Base-by-base conservation (phyloP, 2,113 vertebrate genomes). In the Barbus barbus region DNA sequence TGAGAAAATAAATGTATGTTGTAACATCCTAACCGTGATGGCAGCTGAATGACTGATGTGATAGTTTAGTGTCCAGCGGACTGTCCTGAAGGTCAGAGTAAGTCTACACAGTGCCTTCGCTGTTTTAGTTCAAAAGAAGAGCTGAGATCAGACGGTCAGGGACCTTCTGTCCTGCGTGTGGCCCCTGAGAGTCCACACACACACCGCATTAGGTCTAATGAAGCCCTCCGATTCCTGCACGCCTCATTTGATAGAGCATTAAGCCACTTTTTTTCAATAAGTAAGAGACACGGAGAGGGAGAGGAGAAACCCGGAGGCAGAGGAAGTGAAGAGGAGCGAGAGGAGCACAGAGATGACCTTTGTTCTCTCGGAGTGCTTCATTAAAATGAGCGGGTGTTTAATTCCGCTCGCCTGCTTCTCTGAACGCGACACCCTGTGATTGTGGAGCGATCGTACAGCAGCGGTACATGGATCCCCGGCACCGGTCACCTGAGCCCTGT, bases 161-260 rank as follows among this genome's bases (percentile, higher is more conserved):
- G 74, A 14, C 22, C 18, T n/a, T 91, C 88, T 90, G 87, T 87
- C 85, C 84, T 75, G 41, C 3, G 24, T 41, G 38, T 51, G 36
- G 28, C 71, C 44, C 3, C 5, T 6, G 72, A 61, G 78, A 44
- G 88, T 90, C 90, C 90, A 91, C 90, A 92, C 93, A 93, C 90
- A 92, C 88, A 88, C 89, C 44, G 87, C 90, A 91, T 93, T 93
- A 90, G 84, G 85, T 90, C 89, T 93, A 94, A 93, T 94, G 93
- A 94, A 92, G 91, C 90, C 88, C 85, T 88, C 91, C 90, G 90
- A 93, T 92, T 89, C 89, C 90, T 90, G 87, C 90, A 92, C 91
- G 90, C 88, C 92, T 94, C 90, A 87, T 93, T 93, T 91, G 90
- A 91, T 86, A 81, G 84, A 91, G 93, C 93, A 93, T 94, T 93